Base-by-base conservation (phyloP, 2,797 vertebrate genomes). In the Ctenopoma multispine region DNA sequence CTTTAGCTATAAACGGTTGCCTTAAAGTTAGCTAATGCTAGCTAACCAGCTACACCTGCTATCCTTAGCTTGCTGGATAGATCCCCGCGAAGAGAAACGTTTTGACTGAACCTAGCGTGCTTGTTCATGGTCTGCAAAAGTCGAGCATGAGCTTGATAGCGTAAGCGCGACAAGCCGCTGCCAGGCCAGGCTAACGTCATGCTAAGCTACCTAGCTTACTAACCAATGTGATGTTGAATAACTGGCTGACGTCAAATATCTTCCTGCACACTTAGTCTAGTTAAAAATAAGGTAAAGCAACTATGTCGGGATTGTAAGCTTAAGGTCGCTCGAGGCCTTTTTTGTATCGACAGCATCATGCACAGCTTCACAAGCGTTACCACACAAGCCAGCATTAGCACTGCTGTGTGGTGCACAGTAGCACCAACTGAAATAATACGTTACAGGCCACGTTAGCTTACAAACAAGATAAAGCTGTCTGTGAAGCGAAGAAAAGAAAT, bases 361-460 rank as follows among this genome's bases (percentile, higher is more conserved):
- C 34, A 69, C 64, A 36, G 53, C 67, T 62, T 11, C 29, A 70
- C 61, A 46, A 46, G 60, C 64, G 12, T 34, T 29, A 29, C 27
- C 5, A 29, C 27, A 36, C 34, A 9, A 55, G 34, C 54, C 18
- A 72, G 61, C 55, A 8, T 20, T 38, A 46, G 65, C 64, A 29
- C 21, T 43, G 62, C 40, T 72, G 81, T 81, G 71, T 56, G 63
- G 40, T 60, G 69, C 38, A 60, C 80, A 60, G 69, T 87, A 17
- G 12, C 40, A 1, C 15, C 2, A 81, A 82, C 85, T 88, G 60
- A 81, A 87, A 70, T 55, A 47, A 47, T 1, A n/a, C 43, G 18
- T n/a, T 44, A 43, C 0, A 87, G 87, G 89, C 88, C 90, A 72
- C 75, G 79, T 61, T 84, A 71, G 62, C 67, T 49, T 13, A 12